Conservation (phyloP, 2,113 vertebrate species). For the Takifugu bimaculatus region DNA sequence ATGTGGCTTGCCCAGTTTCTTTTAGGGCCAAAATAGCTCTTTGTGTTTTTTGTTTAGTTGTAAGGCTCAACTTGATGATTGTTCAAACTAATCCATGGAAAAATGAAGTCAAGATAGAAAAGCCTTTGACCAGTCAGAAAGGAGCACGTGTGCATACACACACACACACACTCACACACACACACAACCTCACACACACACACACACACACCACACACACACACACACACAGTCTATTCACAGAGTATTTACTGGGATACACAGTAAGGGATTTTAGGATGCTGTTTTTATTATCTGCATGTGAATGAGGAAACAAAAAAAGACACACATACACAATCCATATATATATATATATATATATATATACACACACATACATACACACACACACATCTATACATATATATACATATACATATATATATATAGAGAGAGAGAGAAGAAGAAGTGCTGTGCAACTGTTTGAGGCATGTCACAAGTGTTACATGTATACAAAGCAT, state of each 20-base stretch:
- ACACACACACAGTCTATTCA: not conserved
- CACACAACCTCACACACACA: not conserved
- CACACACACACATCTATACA: too few relatives aligned
- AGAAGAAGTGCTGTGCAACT: too few relatives aligned
- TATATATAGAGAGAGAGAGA: too few relatives aligned
- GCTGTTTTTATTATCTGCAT: constrained; percentile 2
- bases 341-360: too few relatives aligned
- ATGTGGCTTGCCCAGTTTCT: not conserved
- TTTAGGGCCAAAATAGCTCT: not conserved
- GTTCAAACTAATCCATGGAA: not conserved
- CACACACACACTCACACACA: not conserved
- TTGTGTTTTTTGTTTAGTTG: not conserved
- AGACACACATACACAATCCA: too few relatives aligned
- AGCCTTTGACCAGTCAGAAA: not conserved
- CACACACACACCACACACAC: not conserved
- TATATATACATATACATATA: too few relatives aligned
- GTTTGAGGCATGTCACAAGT: too few relatives aligned
- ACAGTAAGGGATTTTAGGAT: not conserved
- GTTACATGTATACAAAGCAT: too few relatives aligned
- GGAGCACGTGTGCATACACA: not conserved
- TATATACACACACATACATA: too few relatives aligned
- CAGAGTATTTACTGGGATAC: not conserved
- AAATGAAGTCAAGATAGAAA: not conserved
- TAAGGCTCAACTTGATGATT: not conserved
- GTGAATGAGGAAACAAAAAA: not conserved